Evolutionary conservation across 2,797 vertebrate genomes (phyloP), one percentile per base, ranked within the genome.

Genomic region (Vipera ursinii): DNA sequence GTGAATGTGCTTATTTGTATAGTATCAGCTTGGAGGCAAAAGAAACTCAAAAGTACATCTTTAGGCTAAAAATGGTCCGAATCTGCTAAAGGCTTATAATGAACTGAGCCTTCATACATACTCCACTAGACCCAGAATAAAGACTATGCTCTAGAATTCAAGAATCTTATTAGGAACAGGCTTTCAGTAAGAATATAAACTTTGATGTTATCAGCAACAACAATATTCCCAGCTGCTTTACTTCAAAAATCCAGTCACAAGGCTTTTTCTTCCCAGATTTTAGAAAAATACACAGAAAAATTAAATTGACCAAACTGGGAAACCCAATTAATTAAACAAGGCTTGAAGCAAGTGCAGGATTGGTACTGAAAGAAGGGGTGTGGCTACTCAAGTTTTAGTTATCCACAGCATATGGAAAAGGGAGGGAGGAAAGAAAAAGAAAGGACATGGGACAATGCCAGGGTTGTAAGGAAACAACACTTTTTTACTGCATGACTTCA

Each of bases 221-320:
- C 96, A 90, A 93, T 94, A 96, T 95, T 96, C 89, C 92, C n/a
- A n/a, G n/a, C 56, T 95, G 56, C 82, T 93, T 93, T 86, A 4
- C 94, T 94, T 87, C 92, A 90, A 94, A 82, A 90, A 95, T 86
- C 96, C 86, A 96, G 96, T 95, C 96, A 95, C 91, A 92, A 28
- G 93, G 91, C 96, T 97, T 97, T 95, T 94, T 94, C 96, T 96
- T 60, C 92, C 95, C 15, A 94, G 92, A 96, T 95, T 96, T 96
- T 90, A 94, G 93, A 96, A 92, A 95, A 96, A 97, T 92, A 97
- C 59, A 96, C 95, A 94, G 44, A 57, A 87, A 92, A 89, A 73
- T 91, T 93, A 32, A 89, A 96, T 93, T 91, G 95, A 94, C 93
- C 93, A 90, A 93, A 89, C 55, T 87, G 94, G 91, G 92, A 95